These are phyloP conservation scores for Platyura marginata DNA, from an alignment of 1,140 invertebrate genomes.

Conservation along the genomic window DNA sequence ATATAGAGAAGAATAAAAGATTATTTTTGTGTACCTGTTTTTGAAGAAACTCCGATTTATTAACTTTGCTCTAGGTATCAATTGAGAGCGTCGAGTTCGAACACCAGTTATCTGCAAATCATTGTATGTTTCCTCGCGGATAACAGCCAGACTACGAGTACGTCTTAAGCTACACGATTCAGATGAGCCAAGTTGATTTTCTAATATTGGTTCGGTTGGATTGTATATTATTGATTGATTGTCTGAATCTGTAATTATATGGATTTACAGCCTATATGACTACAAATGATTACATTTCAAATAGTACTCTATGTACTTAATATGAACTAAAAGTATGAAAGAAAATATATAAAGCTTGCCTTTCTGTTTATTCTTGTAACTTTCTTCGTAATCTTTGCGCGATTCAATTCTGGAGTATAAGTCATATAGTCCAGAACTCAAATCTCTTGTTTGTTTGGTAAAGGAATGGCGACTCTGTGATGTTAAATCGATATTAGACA, in stretches of 20 bases:
- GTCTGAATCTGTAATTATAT: too few species aligned
- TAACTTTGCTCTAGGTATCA: slow-evolving; percentile 55
- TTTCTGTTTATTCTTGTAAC: too few species aligned
- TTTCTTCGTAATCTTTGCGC: background rate
- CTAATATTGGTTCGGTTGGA: background rate
- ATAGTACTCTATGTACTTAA: too few species aligned
- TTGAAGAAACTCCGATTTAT: slow-evolving; percentile 52
- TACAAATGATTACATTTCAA: too few species aligned
- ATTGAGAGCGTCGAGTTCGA: slow-evolving; percentile 41
- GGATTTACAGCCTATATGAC: too few species aligned
- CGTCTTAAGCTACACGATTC: slow-evolving; percentile 45
- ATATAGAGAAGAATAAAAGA: too few species aligned
- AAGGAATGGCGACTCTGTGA: background rate
- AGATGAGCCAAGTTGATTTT: background rate
- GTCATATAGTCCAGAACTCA: background rate
- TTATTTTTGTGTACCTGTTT: slow-evolving; percentile 31
- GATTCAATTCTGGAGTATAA: background rate
- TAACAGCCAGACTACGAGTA: slow-evolving; percentile 53
- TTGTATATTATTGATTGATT: too few species aligned
- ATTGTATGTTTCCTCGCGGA: slow-evolving; percentile 52
- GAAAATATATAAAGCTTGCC: too few species aligned
- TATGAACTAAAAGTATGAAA: too few species aligned
- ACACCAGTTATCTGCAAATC: slow-evolving; percentile 38
- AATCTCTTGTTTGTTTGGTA: slow-evolving; percentile 3
- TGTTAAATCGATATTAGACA: slow-evolving; percentile 23